phyloP scores from a whole-genome alignment of 2,113 vertebrate species.

The Daboia siamensis region DNA sequence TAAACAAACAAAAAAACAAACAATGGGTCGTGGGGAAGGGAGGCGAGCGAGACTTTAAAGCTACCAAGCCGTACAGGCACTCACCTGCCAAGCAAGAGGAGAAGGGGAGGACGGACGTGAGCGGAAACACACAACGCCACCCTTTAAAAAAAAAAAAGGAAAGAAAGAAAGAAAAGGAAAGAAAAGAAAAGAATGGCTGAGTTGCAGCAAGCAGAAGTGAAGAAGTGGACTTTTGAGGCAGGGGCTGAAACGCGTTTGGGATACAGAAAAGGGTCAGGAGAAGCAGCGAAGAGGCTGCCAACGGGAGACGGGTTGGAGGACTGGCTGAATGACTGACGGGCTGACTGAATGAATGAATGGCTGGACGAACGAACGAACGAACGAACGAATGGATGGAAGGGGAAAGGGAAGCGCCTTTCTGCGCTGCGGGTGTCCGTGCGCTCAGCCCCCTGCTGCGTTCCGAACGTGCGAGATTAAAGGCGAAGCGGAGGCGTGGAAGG shows the following conservation, averaged over 20 bases:
- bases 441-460: background rate
- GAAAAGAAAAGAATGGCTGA: background rate
- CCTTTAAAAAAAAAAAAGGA: background rate
- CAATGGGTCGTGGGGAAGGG: background rate
- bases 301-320: too few relatives aligned
- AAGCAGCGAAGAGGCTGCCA: background rate
- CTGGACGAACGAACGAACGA: background rate
- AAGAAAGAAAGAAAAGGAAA: too few relatives aligned
- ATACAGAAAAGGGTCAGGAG: background rate
- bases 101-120: fast-evolving
- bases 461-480: background rate
- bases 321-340: background rate
- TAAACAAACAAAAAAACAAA: background rate
- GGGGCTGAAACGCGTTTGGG: background rate
- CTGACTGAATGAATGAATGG: background rate
- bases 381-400: background rate
- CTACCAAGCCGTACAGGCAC: background rate
- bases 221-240: background rate
- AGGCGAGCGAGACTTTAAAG: background rate
- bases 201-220: background rate
- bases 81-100: background rate
- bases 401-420: background rate
- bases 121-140: background rate
- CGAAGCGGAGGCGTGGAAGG: background rate
- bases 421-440: background rate